These are phyloP conservation scores for Sclerurus mexicanus DNA, from an alignment of 2,113 vertebrate genomes.

Conservation along the genomic window DNA sequence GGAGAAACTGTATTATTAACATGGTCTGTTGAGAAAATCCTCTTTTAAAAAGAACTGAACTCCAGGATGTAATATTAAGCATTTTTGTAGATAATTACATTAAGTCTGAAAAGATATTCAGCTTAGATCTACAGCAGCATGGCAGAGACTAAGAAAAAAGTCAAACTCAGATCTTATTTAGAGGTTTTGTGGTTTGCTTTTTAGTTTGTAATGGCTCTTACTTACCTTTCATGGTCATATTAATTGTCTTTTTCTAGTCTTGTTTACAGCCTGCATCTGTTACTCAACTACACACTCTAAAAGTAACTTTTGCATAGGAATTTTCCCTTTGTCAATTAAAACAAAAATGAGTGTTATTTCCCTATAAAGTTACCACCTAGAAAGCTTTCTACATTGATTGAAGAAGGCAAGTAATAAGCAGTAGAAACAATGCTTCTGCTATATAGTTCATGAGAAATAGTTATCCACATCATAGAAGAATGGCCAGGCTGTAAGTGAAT, in stretches of 20 bases:
- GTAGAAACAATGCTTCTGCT: background rate
- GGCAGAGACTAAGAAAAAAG: background rate
- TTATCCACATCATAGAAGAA: background rate
- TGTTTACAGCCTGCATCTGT: background rate
- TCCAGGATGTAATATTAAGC: background rate
- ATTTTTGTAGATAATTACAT: background rate
- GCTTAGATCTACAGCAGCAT: background rate
- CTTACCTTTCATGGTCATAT: background rate
- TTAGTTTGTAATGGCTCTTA: background rate
- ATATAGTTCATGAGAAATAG: background rate
- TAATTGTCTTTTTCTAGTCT: background rate
- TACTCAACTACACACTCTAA: background rate
- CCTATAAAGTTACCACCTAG: background rate
- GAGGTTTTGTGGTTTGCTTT: background rate
- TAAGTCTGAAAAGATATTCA: background rate
- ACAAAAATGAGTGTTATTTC: background rate
- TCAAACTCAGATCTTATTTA: background rate
- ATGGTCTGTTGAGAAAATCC: background rate
- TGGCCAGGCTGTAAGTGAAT: background rate
- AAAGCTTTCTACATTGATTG: background rate
- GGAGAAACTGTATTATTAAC: constrained; percentile 5
- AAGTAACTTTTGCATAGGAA: background rate
- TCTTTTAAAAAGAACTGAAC: background rate
- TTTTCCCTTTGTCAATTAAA: background rate
- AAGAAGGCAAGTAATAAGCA: background rate